phyloP scores from a whole-genome alignment of 2,797 vertebrate genomes.

The Peromyscus aztecus region DNA sequence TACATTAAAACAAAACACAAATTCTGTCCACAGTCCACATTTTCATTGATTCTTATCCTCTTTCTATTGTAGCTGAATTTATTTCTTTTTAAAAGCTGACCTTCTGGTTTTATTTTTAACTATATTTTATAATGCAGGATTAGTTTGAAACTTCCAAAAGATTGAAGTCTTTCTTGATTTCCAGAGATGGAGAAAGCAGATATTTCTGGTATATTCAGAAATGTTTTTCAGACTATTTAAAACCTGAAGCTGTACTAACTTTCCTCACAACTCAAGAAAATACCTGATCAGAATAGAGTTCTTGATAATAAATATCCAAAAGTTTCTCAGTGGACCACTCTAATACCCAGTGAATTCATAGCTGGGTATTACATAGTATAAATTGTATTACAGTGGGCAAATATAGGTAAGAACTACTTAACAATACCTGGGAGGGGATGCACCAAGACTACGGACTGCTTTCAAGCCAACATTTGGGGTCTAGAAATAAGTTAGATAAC shows the following conservation, averaged over 20 bases:
- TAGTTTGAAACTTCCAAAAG: slow-evolving; percentile 29
- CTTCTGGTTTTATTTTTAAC: slow-evolving; percentile 3
- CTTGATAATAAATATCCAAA: slow-evolving; percentile 52
- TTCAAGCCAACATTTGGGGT: background rate
- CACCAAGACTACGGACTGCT: background rate
- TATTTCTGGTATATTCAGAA: slow-evolving; percentile 34
- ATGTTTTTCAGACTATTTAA: slow-evolving; percentile 42
- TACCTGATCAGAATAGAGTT: slow-evolving; percentile 39
- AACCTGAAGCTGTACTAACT: slow-evolving; percentile 45
- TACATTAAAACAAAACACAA: slow-evolving; percentile 24
- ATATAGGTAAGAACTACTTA: background rate
- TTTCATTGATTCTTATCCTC: slow-evolving; percentile 78
- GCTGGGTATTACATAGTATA: background rate
- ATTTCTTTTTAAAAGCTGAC: slow-evolving; percentile 63
- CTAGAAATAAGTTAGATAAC: background rate
- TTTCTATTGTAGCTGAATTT: background rate
- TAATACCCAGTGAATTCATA: background rate
- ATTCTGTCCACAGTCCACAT: slow-evolving; percentile 19
- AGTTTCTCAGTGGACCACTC: background rate
- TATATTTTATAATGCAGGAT: slow-evolving; percentile 36
- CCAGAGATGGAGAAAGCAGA: background rate
- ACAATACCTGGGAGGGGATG: background rate
- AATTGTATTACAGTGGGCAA: background rate
- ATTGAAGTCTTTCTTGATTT: slow-evolving; percentile 25
- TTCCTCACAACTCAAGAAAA: slow-evolving; percentile 65